phyloP scores from a whole-genome alignment of 2,797 vertebrate genomes.

The Tiaroga cobitis region DNA sequence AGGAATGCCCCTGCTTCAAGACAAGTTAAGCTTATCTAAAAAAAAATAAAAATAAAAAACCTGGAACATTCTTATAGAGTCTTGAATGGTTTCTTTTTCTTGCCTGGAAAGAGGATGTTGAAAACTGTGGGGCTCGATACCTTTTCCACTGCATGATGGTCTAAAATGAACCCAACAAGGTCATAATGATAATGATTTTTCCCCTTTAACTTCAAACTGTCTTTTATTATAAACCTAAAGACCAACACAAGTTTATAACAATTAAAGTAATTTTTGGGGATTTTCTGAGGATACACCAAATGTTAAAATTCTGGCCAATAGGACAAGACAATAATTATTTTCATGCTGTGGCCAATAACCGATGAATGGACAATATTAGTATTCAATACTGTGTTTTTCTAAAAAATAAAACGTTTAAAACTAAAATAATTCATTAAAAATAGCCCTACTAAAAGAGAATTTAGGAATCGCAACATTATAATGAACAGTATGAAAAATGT shows the following conservation, averaged over 20 bases:
- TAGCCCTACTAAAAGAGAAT: neutral
- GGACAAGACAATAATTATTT: neutral
- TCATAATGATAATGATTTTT: neutral
- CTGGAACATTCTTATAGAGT: neutral
- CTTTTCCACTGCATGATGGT: conserved; percentile 21
- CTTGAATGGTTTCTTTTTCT: conserved; percentile 26
- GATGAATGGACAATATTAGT: neutral
- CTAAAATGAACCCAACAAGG: conserved; percentile 1
- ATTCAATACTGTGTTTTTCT: too few relatives aligned
- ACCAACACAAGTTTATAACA: neutral
- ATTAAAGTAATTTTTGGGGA: neutral
- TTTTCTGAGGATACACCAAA: neutral
- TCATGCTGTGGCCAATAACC: neutral
- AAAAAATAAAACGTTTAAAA: neutral
- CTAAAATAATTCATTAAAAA: neutral
- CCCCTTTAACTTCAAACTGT: neutral
- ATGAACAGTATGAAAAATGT: neutral
- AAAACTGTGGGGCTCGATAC: conserved; percentile 21
- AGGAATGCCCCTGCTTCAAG: neutral
- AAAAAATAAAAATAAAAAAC: too few relatives aligned
- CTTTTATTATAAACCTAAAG: neutral
- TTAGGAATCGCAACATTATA: neutral
- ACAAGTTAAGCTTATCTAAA: neutral
- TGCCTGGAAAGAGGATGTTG: conserved; percentile 32
- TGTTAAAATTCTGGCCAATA: neutral